These are phyloP conservation scores for Hypomesus transpacificus DNA, from an alignment of 2,113 vertebrate species.

Conservation along the genomic window DNA sequence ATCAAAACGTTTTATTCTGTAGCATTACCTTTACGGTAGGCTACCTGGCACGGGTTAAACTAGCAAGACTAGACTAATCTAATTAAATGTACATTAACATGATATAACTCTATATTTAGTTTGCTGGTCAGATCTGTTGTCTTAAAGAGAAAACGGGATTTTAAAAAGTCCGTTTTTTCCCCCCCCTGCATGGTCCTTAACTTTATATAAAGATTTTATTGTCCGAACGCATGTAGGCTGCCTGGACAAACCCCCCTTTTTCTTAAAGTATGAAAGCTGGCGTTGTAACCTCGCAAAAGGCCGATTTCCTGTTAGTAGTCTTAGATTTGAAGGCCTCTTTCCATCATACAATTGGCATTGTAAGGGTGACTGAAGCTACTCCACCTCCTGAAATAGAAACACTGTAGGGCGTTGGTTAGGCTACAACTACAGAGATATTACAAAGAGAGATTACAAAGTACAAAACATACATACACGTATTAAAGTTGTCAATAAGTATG, in stretches of 20 bases:
- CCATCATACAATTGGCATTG: background rate
- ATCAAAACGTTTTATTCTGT: background rate
- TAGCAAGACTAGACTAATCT: constrained; percentile 43
- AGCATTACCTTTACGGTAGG: constrained; percentile 30
- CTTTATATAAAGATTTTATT: constrained; percentile 51
- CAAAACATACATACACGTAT: too few relatives aligned
- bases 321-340: too few relatives aligned
- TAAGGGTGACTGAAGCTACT: background rate
- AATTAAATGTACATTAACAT: constrained; percentile 52
- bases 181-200: constrained; percentile 10
- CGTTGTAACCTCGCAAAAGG: constrained; percentile 47
- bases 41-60: constrained; percentile 24
- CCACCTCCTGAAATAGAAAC: background rate
- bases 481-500: too few relatives aligned
- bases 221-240: constrained; percentile 21
- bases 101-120: constrained; percentile 58
- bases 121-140: constrained; percentile 32
- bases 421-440: too few relatives aligned
- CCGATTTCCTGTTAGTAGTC: constrained; percentile 13
- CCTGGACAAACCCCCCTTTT: constrained; percentile 17
- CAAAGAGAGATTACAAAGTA: too few relatives aligned
- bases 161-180: background rate
- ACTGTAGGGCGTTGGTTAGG: background rate
- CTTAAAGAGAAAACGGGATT: constrained; percentile 14
- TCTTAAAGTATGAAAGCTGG: constrained; percentile 44